Conservation (phyloP, 1,140 invertebrate species). For the Drosophila bocki region DNA sequence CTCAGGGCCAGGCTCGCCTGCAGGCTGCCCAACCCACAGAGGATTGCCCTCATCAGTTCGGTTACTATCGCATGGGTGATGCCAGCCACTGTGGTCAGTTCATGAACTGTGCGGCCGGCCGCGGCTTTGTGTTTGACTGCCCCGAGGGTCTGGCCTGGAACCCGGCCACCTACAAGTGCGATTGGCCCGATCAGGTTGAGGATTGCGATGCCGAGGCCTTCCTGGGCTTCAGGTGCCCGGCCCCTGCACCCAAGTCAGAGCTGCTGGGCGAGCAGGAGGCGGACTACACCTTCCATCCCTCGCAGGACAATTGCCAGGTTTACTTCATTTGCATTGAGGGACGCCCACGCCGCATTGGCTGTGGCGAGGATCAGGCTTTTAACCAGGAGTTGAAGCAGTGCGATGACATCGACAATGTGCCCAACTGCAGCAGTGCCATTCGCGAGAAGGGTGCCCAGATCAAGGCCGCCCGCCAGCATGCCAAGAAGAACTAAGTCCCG, state of each 20-base stretch:
- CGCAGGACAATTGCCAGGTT: slow-evolving; percentile 89
- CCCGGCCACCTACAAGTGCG: slow-evolving; percentile 90
- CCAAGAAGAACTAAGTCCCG: slow-evolving; percentile 40
- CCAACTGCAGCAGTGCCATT: slow-evolving; percentile 87
- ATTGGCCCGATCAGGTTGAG: slow-evolving; percentile 94
- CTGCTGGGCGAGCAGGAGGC: slow-evolving; percentile 79
- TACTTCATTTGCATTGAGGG: slow-evolving; percentile 93
- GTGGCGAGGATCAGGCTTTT: slow-evolving; percentile 92
- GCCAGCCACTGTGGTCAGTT: slow-evolving; percentile 91
- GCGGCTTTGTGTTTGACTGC: slow-evolving; percentile 86
- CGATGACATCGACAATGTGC: slow-evolving; percentile 91
- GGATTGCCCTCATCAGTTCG: slow-evolving; percentile 94
- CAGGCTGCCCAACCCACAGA: slow-evolving; percentile 88
- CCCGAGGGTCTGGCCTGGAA: slow-evolving; percentile 95
- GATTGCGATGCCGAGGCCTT: slow-evolving; percentile 92
- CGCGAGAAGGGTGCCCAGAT: slow-evolving; percentile 71
- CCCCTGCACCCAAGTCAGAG: slow-evolving; percentile 84
- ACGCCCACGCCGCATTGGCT: slow-evolving; percentile 89
- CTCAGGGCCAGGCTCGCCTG: slow-evolving; percentile 88
- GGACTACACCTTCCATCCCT: slow-evolving; percentile 87
- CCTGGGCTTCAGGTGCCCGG: slow-evolving; percentile 90
- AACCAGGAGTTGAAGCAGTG: slow-evolving; percentile 91
- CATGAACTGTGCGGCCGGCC: slow-evolving; percentile 93
- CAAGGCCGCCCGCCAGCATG: slow-evolving; percentile 69
- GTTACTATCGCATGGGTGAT: slow-evolving; percentile 92